Conservation (phyloP, 2,797 vertebrate species). For the Oreortyx pictus region DNA sequence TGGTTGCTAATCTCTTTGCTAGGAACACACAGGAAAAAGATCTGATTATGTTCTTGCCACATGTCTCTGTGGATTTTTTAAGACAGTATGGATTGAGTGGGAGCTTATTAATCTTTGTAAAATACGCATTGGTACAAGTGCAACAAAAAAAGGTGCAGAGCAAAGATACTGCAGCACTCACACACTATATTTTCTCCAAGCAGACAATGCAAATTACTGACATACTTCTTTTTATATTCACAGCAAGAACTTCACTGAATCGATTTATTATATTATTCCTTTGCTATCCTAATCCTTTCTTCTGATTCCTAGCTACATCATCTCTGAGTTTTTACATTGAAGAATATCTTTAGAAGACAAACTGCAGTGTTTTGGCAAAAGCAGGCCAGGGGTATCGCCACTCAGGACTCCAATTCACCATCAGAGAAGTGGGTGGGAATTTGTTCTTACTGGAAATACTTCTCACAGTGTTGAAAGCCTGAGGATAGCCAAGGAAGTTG, state of each 20-base stretch:
- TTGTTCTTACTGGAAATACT: background rate
- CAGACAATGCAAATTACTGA: constrained; percentile 43
- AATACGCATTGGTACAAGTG: constrained; percentile 31
- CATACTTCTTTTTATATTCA: constrained; percentile 30
- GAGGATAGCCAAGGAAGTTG: background rate
- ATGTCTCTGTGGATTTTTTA: background rate
- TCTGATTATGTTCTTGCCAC: background rate
- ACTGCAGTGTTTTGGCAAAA: background rate
- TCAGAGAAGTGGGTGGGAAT: background rate
- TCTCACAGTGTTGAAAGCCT: background rate
- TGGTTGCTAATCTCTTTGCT: constrained; percentile 29
- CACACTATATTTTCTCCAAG: constrained; percentile 39
- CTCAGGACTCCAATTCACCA: background rate
- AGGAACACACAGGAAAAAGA: background rate
- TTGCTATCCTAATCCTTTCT: constrained; percentile 33
- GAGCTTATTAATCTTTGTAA: constrained; percentile 55
- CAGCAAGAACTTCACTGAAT: constrained; percentile 26
- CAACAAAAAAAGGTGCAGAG: constrained; percentile 47
- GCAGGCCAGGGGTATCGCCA: background rate
- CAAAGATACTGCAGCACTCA: constrained; percentile 41
- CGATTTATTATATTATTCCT: constrained; percentile 43
- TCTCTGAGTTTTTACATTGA: constrained; percentile 15
- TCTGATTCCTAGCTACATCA: constrained; percentile 19
- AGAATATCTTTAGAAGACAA: constrained; percentile 1
- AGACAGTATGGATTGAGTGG: background rate